Evolutionary conservation across 2,797 vertebrate genomes (phyloP).

Genomic region (Pteropus rufus): DNA sequence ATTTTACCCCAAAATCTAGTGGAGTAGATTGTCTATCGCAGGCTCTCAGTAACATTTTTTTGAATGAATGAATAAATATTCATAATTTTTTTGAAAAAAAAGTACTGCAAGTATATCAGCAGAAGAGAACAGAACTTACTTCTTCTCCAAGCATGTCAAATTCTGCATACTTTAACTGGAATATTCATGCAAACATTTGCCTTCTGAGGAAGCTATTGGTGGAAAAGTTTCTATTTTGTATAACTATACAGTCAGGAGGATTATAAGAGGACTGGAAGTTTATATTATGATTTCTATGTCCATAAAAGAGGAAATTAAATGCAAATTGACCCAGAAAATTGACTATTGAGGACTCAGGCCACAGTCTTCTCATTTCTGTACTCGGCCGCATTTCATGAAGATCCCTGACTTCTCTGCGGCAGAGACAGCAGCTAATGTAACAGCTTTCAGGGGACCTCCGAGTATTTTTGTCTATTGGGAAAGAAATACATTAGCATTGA

Average conservation of each 20-base stretch:
- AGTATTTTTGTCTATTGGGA: not conserved
- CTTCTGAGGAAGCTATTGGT: not conserved
- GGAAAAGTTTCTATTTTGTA: not conserved
- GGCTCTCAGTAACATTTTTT: not conserved
- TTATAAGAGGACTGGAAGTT: not conserved
- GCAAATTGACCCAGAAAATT: not conserved
- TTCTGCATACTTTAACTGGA: not conserved
- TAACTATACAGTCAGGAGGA: not conserved
- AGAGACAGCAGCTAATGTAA: not conserved
- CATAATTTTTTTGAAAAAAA: not conserved
- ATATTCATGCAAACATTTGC: not conserved
- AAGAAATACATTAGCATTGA: constrained; percentile 2
- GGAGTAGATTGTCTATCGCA: not conserved
- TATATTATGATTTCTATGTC: constrained; percentile 21
- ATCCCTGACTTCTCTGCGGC: not conserved
- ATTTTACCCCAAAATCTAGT: not conserved
- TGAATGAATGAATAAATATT: not conserved
- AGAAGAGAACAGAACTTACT: not conserved
- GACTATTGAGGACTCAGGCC: not conserved
- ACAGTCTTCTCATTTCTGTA: not conserved
- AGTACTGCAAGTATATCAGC: not conserved
- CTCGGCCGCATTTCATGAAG: not conserved
- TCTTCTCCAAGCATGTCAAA: constrained; percentile 15
- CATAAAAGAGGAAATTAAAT: constrained; percentile 39
- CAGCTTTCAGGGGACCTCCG: not conserved